phyloP scores from a whole-genome alignment of 2,888 invertebrate species.

The Gymnoscelis rufifasciata region DNA sequence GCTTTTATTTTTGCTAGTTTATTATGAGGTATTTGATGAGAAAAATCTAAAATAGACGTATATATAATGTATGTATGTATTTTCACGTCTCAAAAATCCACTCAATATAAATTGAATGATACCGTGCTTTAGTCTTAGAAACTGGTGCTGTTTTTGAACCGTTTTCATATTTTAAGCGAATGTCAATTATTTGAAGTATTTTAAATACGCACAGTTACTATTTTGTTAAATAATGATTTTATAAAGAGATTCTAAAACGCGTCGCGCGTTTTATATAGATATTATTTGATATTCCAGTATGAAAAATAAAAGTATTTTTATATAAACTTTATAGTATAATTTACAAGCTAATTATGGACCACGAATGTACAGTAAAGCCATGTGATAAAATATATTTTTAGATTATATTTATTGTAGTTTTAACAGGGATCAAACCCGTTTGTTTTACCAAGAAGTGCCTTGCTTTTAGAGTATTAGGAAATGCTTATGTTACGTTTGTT shows the following conservation, averaged over 20 bases:
- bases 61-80: too few relatives aligned
- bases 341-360: slow-evolving; percentile 45
- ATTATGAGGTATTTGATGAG: too few relatives aligned
- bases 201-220: slow-evolving; percentile 1
- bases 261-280: slow-evolving; percentile 3
- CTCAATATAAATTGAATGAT: slow-evolving; percentile 24
- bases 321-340: slow-evolving; percentile 14
- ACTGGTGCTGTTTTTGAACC: slow-evolving; percentile 47
- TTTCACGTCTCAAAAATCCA: too few relatives aligned
- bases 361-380: slow-evolving; percentile 49
- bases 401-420: slow-evolving; percentile 35
- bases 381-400: slow-evolving; percentile 73
- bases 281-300: slow-evolving; percentile 19
- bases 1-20: too few relatives aligned
- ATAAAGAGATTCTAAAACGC: background rate
- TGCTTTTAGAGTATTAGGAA: slow-evolving; percentile 43
- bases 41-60: too few relatives aligned
- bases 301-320: slow-evolving; percentile 18
- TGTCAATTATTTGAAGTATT: slow-evolving; percentile 11
- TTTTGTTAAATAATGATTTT: background rate
- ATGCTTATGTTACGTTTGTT: slow-evolving; percentile 38
- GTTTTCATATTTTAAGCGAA: slow-evolving; percentile 25
- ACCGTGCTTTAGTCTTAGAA: slow-evolving; percentile 27
- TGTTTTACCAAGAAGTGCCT: slow-evolving; percentile 46
- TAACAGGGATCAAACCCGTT: slow-evolving; percentile 24